Evolutionary conservation across 2,888 invertebrate species (phyloP).

Genomic region (Eudemis profundana): DNA sequence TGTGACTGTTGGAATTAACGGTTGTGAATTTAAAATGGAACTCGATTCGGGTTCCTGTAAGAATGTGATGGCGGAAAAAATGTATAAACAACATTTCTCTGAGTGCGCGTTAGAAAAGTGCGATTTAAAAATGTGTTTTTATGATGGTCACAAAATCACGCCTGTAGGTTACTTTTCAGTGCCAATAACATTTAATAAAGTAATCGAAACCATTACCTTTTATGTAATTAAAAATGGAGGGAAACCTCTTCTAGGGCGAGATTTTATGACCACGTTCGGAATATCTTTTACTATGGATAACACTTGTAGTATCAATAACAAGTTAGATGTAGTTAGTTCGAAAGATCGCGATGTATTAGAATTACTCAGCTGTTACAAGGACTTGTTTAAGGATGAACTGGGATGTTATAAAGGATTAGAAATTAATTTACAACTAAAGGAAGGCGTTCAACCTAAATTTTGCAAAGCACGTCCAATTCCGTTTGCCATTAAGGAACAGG

Average conservation of each 20-base stretch:
- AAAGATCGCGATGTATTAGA: neutral
- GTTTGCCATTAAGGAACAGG: neutral
- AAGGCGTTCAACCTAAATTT: neutral
- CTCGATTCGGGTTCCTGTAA: conserved; percentile 18
- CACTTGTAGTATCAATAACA: neutral
- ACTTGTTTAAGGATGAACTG: neutral
- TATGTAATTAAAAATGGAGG: neutral
- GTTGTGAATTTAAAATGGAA: conserved; percentile 13
- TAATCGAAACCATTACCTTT: neutral
- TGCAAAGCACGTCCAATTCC: neutral
- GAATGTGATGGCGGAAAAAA: conserved; percentile 1
- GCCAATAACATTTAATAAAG: neutral
- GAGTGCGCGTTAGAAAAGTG: neutral
- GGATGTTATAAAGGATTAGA: conserved; percentile 10
- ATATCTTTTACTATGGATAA: neutral
- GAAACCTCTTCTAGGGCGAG: neutral
- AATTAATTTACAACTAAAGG: neutral
- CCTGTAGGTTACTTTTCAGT: neutral
- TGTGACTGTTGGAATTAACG: neutral
- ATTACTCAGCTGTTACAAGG: neutral
- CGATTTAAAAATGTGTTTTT: conserved; percentile 19
- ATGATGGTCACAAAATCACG: conserved; percentile 20
- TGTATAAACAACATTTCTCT: neutral
- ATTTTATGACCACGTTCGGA: conserved; percentile 1
- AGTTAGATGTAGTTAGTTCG: too few relatives aligned